phyloP scores from a whole-genome alignment of 2,888 invertebrate species.

The Theodoxus fluviatilis region DNA sequence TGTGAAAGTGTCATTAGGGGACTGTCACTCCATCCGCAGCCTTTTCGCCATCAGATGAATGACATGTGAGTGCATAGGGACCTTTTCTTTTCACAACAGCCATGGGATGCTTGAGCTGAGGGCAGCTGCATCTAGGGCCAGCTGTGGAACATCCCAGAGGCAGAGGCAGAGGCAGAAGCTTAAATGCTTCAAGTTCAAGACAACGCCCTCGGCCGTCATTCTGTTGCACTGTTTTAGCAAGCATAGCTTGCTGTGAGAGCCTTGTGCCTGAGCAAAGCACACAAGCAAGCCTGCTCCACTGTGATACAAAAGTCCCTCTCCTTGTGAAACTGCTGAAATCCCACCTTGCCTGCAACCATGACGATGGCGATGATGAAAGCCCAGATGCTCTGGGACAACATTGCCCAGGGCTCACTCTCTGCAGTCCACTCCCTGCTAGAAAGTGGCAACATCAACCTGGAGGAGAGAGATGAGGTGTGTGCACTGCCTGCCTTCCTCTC shows the following conservation, averaged over 20 bases:
- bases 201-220: neutral
- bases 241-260: neutral
- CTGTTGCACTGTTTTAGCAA: neutral
- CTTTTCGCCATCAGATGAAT: too few species aligned
- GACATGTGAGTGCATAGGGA: too few species aligned
- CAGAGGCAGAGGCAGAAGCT: too few species aligned
- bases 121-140: too few species aligned
- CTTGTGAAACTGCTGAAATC: too few species aligned
- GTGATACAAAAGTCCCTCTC: neutral
- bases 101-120: too few species aligned
- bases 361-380: constrained; percentile 51
- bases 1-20: too few species aligned
- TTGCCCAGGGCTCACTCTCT: constrained; percentile 72
- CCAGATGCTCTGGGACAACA: constrained; percentile 57
- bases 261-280: neutral
- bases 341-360: neutral
- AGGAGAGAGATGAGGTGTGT: constrained; percentile 85
- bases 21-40: too few species aligned
- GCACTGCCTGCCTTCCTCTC: too few species aligned
- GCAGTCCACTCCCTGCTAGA: constrained; percentile 82
- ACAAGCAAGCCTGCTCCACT: neutral
- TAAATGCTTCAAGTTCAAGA: too few species aligned
- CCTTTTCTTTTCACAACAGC: too few species aligned
- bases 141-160: too few species aligned
- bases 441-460: constrained; percentile 84